Conservation (phyloP, 2,113 vertebrate species). For the Morphnarchus princeps region DNA sequence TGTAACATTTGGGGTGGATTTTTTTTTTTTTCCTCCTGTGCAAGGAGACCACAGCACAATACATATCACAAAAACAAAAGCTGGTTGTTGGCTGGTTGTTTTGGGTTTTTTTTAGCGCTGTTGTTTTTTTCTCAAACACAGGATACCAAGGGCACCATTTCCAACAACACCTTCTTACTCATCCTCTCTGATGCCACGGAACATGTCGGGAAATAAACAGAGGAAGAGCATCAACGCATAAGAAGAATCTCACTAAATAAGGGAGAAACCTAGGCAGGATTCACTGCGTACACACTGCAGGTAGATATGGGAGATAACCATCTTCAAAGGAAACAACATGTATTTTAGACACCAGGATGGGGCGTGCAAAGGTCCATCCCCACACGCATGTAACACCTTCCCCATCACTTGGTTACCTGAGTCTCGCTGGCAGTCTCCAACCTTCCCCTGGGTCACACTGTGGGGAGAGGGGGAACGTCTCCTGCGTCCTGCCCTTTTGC, state of each 20-base stretch:
- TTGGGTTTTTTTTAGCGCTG: no score
- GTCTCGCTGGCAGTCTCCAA: conserved; percentile 1
- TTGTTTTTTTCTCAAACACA: neutral
- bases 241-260: neutral
- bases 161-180: neutral
- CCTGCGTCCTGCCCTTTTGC: conserved; percentile 20
- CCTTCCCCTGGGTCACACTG: conserved; percentile 7
- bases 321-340: neutral
- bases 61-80: neutral
- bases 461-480: conserved; percentile 31
- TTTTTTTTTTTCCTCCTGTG: neutral
- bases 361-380: neutral
- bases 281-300: neutral
- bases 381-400: accelerated
- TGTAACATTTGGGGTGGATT: neutral
- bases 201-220: neutral
- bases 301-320: neutral
- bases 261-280: neutral
- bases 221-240: neutral
- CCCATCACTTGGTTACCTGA: conserved; percentile 81
- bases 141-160: neutral
- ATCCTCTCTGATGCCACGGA: neutral
- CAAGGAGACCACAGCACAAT: neutral
- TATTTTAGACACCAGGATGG: neutral
- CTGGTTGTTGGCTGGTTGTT: neutral